Conservation (phyloP, 2,797 vertebrate genomes). For the Tympanoctomys barrerae region DNA sequence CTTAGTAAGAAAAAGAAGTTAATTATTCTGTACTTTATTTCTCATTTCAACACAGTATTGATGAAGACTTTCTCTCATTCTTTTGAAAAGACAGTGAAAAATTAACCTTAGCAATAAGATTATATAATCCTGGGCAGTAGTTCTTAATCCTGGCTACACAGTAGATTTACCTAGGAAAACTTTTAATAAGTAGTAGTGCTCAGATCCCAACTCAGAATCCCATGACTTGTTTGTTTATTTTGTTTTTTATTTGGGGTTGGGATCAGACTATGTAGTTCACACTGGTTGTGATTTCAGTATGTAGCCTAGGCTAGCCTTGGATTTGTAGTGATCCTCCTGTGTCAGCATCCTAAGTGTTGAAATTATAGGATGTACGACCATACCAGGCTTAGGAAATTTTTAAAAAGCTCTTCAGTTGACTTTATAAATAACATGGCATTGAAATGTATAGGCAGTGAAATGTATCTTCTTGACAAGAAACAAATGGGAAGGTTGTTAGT, state of each 20-base stretch:
- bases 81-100: constrained; percentile 55
- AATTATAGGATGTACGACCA: not conserved
- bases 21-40: not conserved
- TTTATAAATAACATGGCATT: not conserved
- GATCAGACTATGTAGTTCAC: not conserved
- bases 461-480: not conserved
- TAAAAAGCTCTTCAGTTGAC: not conserved
- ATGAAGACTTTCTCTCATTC: not conserved
- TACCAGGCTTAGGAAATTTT: not conserved
- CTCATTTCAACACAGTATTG: not conserved
- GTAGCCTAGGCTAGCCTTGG: not conserved
- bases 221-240: not conserved
- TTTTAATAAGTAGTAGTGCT: not conserved
- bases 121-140: not conserved
- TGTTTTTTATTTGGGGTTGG: not conserved
- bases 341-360: not conserved
- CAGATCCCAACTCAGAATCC: not conserved
- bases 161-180: not conserved
- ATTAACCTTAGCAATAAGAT: not conserved
- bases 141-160: not conserved
- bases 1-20: constrained; percentile 90
- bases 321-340: not conserved
- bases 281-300: not conserved
- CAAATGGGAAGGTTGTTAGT: not conserved
- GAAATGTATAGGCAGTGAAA: not conserved